These are phyloP conservation scores for Thereuonema tuberculata DNA, from an alignment of 1,140 invertebrate genomes.

Conservation along the genomic window DNA sequence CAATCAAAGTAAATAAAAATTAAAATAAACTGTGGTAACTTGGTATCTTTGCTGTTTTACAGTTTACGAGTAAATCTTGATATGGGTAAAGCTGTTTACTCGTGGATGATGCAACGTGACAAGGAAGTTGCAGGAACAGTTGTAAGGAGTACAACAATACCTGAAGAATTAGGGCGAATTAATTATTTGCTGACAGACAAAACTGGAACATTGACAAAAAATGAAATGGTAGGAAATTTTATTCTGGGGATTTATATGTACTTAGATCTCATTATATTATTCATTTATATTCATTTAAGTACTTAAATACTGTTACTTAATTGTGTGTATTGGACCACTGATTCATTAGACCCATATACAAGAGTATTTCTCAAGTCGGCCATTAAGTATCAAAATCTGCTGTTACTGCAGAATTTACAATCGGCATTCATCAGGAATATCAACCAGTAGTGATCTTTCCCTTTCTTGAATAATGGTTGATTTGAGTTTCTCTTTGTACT, in stretches of 20 bases:
- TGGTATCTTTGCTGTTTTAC: slow-evolving; percentile 14
- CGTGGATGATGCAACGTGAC: slow-evolving; percentile 91
- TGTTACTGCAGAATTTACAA: too few relatives aligned
- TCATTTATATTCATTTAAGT: neutral
- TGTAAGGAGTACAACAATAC: slow-evolving; percentile 96
- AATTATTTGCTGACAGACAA: slow-evolving; percentile 94
- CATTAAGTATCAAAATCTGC: too few relatives aligned
- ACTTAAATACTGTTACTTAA: slow-evolving; percentile 52
- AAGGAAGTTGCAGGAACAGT: slow-evolving; percentile 83
- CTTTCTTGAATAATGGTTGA: too few relatives aligned
- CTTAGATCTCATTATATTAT: neutral
- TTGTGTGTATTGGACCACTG: slow-evolving; percentile 78
- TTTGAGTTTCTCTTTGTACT: too few relatives aligned
- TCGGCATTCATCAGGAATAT: too few relatives aligned
- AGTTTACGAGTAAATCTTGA: slow-evolving; percentile 96
- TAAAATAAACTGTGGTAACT: slow-evolving; percentile 13
- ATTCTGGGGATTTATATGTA: neutral
- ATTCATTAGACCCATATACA: slow-evolving; percentile 70
- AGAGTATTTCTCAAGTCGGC: too few relatives aligned
- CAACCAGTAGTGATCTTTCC: too few relatives aligned
- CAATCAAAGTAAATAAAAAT: slow-evolving; percentile 3
- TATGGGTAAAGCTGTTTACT: slow-evolving; percentile 96
- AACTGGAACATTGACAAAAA: slow-evolving; percentile 96
- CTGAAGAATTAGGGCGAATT: slow-evolving; percentile 94
- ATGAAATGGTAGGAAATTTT: slow-evolving; percentile 65